Evolutionary conservation across 2,113 vertebrate genomes (phyloP).

Genomic region (Nymphicus hollandicus): DNA sequence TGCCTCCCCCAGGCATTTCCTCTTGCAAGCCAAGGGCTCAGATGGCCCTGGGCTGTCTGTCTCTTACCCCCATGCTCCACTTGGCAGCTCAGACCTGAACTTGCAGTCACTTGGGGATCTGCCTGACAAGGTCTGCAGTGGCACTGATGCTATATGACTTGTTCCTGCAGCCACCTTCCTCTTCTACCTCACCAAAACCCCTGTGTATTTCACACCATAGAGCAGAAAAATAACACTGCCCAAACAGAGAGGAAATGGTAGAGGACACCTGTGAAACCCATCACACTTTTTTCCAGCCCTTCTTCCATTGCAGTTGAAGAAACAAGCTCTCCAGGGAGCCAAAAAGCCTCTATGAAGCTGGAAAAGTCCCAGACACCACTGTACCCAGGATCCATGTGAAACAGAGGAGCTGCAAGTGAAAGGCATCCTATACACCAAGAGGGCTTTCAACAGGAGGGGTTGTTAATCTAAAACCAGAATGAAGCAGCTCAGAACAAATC

Average conservation of each 20-base stretch:
- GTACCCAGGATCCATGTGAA: accelerated
- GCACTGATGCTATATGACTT: accelerated
- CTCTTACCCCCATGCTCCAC: not conserved
- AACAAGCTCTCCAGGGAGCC: not conserved
- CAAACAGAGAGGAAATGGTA: not conserved
- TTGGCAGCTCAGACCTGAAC: not conserved
- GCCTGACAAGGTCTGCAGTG: not conserved
- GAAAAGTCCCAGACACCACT: not conserved
- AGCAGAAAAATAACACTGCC: not conserved
- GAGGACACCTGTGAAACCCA: not conserved
- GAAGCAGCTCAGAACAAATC: not conserved
- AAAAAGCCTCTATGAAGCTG: not conserved
- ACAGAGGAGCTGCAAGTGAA: accelerated
- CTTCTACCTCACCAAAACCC: not conserved
- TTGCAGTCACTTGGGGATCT: not conserved
- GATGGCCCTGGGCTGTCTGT: not conserved
- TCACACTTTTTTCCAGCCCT: not conserved
- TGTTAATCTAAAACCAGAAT: not conserved
- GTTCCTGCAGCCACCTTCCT: not conserved
- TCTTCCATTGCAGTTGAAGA: not conserved
- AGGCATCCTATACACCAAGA: not conserved
- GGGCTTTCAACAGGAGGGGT: not conserved
- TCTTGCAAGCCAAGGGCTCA: accelerated
- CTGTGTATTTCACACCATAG: accelerated
- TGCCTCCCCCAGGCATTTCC: not conserved